These are phyloP conservation scores for Amphipyra tragopoginis DNA, from an alignment of 2,888 invertebrate genomes.

Conservation along the genomic window DNA sequence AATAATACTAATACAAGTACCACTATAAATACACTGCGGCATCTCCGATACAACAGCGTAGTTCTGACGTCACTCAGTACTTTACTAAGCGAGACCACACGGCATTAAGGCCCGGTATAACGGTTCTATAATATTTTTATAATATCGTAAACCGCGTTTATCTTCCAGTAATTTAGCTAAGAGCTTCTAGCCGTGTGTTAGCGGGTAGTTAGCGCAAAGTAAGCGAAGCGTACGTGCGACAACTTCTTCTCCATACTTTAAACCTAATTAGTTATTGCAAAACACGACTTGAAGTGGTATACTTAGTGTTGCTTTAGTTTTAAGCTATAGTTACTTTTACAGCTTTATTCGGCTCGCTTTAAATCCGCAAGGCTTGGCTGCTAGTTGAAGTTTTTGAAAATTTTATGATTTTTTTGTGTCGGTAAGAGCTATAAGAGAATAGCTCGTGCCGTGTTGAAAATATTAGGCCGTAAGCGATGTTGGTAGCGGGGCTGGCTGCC, in stretches of 20 bases:
- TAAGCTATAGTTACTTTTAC: slow-evolving; percentile 10
- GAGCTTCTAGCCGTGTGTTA: slow-evolving; percentile 19
- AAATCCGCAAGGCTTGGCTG: neutral
- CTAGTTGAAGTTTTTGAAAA: neutral
- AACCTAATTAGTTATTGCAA: slow-evolving; percentile 55
- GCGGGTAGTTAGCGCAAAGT: slow-evolving; percentile 26
- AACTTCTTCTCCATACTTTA: slow-evolving; percentile 44
- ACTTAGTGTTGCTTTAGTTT: slow-evolving; percentile 16
- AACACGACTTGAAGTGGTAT: slow-evolving; percentile 38
- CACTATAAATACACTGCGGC: no score
- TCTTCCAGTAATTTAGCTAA: slow-evolving; percentile 33
- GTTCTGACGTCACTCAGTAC: neutral
- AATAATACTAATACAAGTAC: no score
- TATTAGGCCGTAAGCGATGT: no score
- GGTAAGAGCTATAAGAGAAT: no score
- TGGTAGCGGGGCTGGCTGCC: no score
- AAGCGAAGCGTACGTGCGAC: slow-evolving; percentile 39
- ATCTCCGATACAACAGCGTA: neutral
- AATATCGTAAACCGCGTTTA: slow-evolving; percentile 40
- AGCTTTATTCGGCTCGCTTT: slow-evolving; percentile 15
- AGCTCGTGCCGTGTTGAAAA: no score
- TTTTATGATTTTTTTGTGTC: no score
- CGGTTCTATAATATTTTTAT: slow-evolving; percentile 32
- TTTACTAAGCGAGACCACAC: neutral
- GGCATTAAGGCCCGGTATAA: slow-evolving; percentile 14